Conservation (phyloP, 30 jellyfish, hydroid and myxozoan genomes). For the Hydractinia symbiolongicarpus region DNA sequence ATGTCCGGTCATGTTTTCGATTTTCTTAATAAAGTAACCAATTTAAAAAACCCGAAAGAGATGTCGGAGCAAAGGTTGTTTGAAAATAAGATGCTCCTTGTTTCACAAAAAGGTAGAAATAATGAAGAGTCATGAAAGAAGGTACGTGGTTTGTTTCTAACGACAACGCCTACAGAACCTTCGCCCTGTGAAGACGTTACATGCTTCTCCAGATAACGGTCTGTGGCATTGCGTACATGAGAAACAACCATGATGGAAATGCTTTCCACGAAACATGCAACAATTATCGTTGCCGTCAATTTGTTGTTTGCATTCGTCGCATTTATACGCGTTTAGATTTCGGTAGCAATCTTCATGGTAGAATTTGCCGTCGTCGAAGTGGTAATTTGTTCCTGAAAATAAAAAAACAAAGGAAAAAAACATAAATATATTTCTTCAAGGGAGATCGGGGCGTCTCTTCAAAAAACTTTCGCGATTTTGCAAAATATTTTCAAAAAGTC, state of each 20-base stretch:
- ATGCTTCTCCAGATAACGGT: neutral
- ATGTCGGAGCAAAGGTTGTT: too few species aligned
- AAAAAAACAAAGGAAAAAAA: too few species aligned
- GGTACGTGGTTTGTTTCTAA: neutral
- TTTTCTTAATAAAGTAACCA: too few species aligned
- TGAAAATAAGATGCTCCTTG: too few species aligned
- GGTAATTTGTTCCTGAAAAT: neutral
- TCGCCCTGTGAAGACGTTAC: constrained; percentile 8
- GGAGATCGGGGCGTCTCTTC: too few species aligned
- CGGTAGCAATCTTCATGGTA: constrained; percentile 14
- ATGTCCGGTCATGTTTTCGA: too few species aligned
- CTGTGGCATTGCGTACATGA: neutral
- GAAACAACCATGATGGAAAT: constrained; percentile 17
- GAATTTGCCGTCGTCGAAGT: constrained; percentile 2
- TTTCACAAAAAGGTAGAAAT: too few species aligned
- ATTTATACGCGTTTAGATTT: constrained; percentile 2
- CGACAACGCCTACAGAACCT: constrained; percentile 9
- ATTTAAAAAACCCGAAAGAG: too few species aligned
- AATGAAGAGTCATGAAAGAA: neutral
- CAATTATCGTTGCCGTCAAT: constrained; percentile 21
- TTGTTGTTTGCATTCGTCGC: constrained; percentile 11
- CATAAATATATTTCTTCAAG: too few species aligned
- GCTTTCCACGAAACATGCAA: constrained; percentile 3
- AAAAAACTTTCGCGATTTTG: too few species aligned
- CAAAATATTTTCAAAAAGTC: too few species aligned